These are phyloP conservation scores for Ia io DNA, from an alignment of 2,113 vertebrate species.

Conservation along the genomic window DNA sequence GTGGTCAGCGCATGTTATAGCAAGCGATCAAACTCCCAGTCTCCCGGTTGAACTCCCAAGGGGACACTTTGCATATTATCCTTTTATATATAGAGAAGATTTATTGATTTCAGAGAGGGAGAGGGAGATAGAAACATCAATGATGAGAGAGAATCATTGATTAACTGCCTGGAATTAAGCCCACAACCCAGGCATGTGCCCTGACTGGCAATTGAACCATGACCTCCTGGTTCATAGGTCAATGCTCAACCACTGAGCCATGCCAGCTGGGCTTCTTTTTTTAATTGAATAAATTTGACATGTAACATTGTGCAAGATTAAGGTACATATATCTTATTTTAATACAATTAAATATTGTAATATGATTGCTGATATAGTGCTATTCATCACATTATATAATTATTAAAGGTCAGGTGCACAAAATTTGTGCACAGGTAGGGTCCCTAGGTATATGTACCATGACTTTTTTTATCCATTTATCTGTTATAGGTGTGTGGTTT, in stretches of 20 bases:
- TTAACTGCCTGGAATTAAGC: neutral
- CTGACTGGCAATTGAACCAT: neutral
- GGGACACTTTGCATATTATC: too few species aligned
- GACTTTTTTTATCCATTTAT: neutral
- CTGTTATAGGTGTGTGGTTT: neutral
- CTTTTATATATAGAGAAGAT: too few species aligned
- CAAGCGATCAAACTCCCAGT: too few species aligned
- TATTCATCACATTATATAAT: neutral
- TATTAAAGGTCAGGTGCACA: neutral
- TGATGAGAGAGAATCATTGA: neutral
- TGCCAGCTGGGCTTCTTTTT: constrained; percentile 10
- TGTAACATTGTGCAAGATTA: neutral
- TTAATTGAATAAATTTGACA: neutral
- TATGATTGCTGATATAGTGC: neutral
- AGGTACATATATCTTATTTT: neutral
- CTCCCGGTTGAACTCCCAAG: too few species aligned
- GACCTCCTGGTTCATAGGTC: neutral
- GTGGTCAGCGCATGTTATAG: too few species aligned
- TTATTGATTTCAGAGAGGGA: neutral
- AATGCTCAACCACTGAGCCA: neutral
- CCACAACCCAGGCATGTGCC: too few species aligned
- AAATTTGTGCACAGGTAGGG: too few species aligned
- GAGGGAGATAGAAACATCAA: neutral
- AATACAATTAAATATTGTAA: neutral
- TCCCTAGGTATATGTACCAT: neutral